phyloP scores from a whole-genome alignment of 2,113 vertebrate species.

The Probosciger aterrimus region DNA sequence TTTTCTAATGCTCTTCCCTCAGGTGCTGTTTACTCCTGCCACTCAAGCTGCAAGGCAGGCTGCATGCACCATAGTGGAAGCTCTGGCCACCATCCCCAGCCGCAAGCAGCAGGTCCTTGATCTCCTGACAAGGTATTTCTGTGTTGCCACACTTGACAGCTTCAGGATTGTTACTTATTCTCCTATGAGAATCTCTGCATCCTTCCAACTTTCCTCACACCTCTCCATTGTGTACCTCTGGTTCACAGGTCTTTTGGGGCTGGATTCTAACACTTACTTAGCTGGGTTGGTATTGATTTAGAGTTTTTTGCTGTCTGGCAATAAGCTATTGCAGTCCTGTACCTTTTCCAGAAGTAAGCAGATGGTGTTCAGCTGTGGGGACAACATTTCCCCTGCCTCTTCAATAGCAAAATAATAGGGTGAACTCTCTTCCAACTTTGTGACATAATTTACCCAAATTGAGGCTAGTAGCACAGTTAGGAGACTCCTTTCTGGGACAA shows the following conservation, averaged over 20 bases:
- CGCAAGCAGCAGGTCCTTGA: constrained; percentile 97
- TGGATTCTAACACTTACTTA: not conserved
- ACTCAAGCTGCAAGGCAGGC: constrained; percentile 96
- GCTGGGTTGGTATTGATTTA: not conserved
- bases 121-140: constrained; percentile 90
- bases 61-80: constrained; percentile 96
- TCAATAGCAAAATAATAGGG: not conserved
- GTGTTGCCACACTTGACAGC: not conserved
- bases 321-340: not conserved
- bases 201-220: not conserved
- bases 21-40: constrained; percentile 98
- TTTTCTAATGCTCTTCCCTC: not conserved
- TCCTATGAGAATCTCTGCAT: not conserved
- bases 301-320: not conserved
- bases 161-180: not conserved
- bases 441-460: not conserved
- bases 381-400: not conserved
- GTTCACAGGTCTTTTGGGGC: not conserved
- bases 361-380: not conserved
- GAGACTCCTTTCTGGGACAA: not conserved
- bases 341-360: not conserved
- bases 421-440: not conserved
- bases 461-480: not conserved
- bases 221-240: not conserved
- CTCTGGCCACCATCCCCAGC: constrained; percentile 92